These are phyloP conservation scores for Anguilla japonica DNA, from an alignment of 2,113 vertebrate genomes.

Conservation along the genomic window DNA sequence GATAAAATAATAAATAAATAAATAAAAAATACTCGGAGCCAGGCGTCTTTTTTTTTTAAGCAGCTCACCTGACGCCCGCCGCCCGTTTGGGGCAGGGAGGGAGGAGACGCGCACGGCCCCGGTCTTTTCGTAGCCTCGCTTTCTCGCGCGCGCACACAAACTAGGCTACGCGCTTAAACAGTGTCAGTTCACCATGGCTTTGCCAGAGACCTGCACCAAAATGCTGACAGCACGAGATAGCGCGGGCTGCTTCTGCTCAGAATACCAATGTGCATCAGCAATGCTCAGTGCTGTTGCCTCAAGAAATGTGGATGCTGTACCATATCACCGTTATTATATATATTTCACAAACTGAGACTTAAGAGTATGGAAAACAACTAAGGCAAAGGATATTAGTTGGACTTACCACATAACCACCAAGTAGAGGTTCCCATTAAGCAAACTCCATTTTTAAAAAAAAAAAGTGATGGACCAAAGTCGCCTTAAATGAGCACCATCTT, in stretches of 20 bases:
- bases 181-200: background rate
- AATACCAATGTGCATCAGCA: background rate
- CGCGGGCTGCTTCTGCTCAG: background rate
- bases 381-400: background rate
- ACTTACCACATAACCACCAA: conserved; percentile 2
- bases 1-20: background rate
- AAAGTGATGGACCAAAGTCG: too few species aligned
- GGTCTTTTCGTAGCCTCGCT: background rate
- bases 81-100: background rate
- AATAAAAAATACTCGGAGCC: background rate
- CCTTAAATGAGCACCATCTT: too few species aligned
- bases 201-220: background rate
- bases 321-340: background rate
- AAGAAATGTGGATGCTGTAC: background rate
- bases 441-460: too few species aligned
- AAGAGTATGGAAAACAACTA: background rate
- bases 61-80: background rate
- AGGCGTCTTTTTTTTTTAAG: background rate
- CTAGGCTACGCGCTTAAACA: background rate
- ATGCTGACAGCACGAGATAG: background rate
- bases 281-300: background rate
- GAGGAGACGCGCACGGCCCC: background rate
- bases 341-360: background rate
- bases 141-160: background rate
- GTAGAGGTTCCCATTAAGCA: background rate